Conservation (phyloP, 2,113 vertebrate genomes). For the Cyphomyrus plagiostoma region DNA sequence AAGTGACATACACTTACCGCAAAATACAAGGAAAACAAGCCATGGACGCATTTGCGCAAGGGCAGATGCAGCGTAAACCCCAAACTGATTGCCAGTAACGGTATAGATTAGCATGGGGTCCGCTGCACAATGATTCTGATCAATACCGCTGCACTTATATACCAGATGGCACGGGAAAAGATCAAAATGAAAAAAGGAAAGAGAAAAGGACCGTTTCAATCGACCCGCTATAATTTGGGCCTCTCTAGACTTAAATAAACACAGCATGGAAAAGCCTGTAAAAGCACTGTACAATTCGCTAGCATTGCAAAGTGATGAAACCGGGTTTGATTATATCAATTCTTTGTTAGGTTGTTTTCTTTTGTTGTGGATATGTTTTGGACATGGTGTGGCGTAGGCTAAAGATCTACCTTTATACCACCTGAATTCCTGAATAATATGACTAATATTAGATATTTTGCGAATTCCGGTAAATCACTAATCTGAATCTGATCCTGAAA, state of each 20-base stretch:
- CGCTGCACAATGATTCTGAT: conserved; percentile 70
- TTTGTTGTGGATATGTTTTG: not conserved
- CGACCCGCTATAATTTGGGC: conserved; percentile 38
- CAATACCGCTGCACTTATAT: conserved; percentile 66
- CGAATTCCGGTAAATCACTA: not conserved
- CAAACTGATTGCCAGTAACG: conserved; percentile 65
- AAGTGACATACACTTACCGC: conserved; percentile 60
- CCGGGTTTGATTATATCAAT: not conserved
- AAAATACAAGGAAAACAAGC: conserved; percentile 45
- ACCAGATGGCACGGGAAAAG: conserved; percentile 70
- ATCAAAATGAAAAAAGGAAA: conserved; percentile 42
- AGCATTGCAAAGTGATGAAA: not conserved
- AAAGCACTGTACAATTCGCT: not conserved
- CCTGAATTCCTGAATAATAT: not conserved
- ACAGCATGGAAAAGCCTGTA: not conserved
- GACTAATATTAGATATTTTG: not conserved
- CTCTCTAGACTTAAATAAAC: conserved; percentile 26
- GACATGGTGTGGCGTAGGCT: not conserved
- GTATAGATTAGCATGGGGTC: conserved; percentile 77
- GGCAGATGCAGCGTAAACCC: conserved; percentile 62
- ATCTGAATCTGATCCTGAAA: not conserved
- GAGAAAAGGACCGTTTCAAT: conserved; percentile 42
- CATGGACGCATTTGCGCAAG: conserved; percentile 50
- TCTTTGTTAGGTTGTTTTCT: not conserved
- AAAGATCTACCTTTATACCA: not conserved